These are phyloP conservation scores for Trichonephila clavipes DNA, from an alignment of 1,140 invertebrate genomes.

Conservation along the genomic window DNA sequence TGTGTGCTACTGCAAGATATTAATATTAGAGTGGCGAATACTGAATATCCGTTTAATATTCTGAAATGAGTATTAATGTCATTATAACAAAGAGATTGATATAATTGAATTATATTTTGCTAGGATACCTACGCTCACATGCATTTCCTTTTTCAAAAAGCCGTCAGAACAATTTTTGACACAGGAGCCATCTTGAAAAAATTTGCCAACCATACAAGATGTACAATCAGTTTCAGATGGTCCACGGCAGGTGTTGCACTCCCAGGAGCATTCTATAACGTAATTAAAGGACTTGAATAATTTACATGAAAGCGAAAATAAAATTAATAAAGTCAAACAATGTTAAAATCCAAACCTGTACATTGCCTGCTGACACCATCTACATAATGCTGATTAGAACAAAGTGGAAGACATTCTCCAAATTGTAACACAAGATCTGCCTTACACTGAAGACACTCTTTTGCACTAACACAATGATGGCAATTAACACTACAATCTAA, in stretches of 20 bases:
- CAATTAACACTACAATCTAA: too few relatives aligned
- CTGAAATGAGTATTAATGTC: too few relatives aligned
- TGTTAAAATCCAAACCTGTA: conserved; percentile 36
- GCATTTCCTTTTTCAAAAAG: conserved; percentile 38
- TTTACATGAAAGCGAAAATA: neutral
- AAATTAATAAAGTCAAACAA: neutral
- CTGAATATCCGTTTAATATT: too few relatives aligned
- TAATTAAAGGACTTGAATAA: neutral
- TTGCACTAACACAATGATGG: too few relatives aligned
- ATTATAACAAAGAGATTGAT: too few relatives aligned
- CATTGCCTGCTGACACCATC: conserved; percentile 66
- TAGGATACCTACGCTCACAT: conserved; percentile 55
- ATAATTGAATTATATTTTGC: too few relatives aligned
- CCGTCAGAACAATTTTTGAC: conserved; percentile 49
- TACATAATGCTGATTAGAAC: conserved; percentile 59
- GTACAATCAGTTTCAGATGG: conserved; percentile 47
- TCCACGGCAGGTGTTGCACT: conserved; percentile 65
- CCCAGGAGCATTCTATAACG: conserved; percentile 51
- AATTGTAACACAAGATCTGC: conserved; percentile 67
- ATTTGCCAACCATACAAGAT: conserved; percentile 49
- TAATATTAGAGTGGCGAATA: too few relatives aligned
- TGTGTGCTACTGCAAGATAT: too few relatives aligned
- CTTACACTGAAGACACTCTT: conserved; percentile 62
- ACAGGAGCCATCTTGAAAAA: conserved; percentile 67
- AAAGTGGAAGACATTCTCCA: conserved; percentile 64